Percentiles rank a stretch among this genome's conserved stretches.
Conservation (phyloP, 2,888 invertebrate genomes). For the Pecten maximus region DNA sequence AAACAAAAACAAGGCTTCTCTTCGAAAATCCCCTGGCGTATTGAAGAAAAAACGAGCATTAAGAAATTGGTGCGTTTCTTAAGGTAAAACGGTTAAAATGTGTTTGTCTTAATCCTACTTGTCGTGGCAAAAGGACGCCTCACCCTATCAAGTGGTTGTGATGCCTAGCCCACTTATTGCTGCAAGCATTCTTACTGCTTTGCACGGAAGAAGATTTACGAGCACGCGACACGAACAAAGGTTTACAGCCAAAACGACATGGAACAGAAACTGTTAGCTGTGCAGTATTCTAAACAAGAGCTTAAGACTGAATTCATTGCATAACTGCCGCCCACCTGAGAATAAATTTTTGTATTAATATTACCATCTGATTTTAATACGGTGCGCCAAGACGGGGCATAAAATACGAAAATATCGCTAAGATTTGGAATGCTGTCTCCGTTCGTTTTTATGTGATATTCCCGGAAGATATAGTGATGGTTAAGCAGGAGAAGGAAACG, state of each 20-base stretch:
- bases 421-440: neutral
- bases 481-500: too few species aligned
- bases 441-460: neutral
- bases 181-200: neutral
- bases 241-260: neutral
- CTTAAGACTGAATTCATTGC: neutral
- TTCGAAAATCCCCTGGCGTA: neutral
- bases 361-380: too few species aligned
- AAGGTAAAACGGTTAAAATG: neutral
- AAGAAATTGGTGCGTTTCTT: neutral
- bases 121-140: neutral
- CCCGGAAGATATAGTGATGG: too few species aligned
- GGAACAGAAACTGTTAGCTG: neutral
- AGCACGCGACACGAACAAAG: neutral
- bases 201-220: neutral
- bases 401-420: neutral
- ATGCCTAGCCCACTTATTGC: neutral
- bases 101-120: neutral
- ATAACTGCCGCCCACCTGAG: neutral
- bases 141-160: neutral
- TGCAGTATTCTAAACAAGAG: neutral
- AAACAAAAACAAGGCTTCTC: too few species aligned
- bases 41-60: neutral
- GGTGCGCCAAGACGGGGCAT: neutral
- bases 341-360: neutral